Conservation (phyloP, 2,888 invertebrate species). For the Cosmorhoe ocellata region DNA sequence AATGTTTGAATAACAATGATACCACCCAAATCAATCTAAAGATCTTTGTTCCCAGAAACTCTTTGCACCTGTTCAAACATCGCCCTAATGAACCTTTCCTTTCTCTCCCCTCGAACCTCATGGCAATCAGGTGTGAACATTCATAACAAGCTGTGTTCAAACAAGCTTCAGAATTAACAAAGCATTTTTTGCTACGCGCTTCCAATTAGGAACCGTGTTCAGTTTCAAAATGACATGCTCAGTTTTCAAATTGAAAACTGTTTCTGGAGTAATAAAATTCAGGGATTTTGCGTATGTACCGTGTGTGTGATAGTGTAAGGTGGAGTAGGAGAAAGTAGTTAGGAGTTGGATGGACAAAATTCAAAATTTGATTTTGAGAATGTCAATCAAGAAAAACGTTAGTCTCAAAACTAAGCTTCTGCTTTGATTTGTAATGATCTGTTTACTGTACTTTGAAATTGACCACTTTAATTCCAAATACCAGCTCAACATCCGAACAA, state of each 20-base stretch:
- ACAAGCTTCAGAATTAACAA: conserved; percentile 15
- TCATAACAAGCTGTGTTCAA: conserved; percentile 10
- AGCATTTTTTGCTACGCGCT: conserved; percentile 12
- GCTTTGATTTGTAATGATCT: too few species aligned
- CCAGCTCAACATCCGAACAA: too few species aligned
- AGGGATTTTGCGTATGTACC: too few species aligned
- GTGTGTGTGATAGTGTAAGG: too few species aligned
- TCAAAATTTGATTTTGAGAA: too few species aligned
- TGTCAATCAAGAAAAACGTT: too few species aligned
- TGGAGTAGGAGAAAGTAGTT: too few species aligned
- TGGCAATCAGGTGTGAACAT: conserved; percentile 18
- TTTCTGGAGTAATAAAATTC: neutral
- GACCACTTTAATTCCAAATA: conserved; percentile 3
- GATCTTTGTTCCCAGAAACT: too few species aligned
- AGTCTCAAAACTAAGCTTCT: neutral
- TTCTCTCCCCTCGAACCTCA: conserved; percentile 1
- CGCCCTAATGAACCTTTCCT: conserved; percentile 8
- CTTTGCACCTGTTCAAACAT: conserved; percentile 11
- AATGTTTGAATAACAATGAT: too few species aligned
- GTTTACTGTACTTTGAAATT: too few species aligned
- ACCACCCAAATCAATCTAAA: too few species aligned
- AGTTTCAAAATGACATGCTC: conserved; percentile 8
- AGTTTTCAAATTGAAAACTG: conserved; percentile 4
- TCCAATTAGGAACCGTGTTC: conserved; percentile 17
- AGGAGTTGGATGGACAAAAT: too few species aligned